Percentiles rank a stretch among this genome's conserved stretches.
Conservation (phyloP, 2,888 invertebrate genomes). For the Machimus atricapillus region DNA sequence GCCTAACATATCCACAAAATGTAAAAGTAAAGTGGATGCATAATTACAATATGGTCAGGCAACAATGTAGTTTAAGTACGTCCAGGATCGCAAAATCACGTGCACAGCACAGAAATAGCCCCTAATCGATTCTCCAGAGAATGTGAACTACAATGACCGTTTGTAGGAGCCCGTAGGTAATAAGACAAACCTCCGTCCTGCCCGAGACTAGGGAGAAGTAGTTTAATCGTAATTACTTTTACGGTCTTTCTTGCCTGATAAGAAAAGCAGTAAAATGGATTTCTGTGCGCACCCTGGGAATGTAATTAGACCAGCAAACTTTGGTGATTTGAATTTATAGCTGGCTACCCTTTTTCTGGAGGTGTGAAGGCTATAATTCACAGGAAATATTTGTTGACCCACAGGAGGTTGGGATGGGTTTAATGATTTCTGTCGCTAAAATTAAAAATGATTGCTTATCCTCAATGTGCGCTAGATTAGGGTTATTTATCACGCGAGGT, state of each 20-base stretch:
- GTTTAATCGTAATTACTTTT: slow-evolving; percentile 25
- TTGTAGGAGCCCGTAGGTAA: not conserved
- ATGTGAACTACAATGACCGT: not conserved
- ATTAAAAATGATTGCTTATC: slow-evolving; percentile 1
- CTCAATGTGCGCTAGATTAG: not conserved
- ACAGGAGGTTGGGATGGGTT: not conserved
- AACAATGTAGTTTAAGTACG: slow-evolving; percentile 13
- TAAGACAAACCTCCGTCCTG: not conserved
- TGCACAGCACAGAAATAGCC: slow-evolving; percentile 24
- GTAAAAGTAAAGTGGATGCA: slow-evolving; percentile 3
- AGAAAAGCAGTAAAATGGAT: slow-evolving; percentile 16
- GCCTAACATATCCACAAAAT: not conserved
- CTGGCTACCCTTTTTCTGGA: not conserved
- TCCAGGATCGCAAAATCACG: slow-evolving; percentile 29
- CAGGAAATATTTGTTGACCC: not conserved
- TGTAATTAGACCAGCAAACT: slow-evolving; percentile 19
- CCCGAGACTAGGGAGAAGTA: not conserved
- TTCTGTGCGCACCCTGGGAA: slow-evolving; percentile 17
- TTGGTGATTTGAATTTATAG: slow-evolving; percentile 26
- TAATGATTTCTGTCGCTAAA: not conserved
- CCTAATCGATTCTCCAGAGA: slow-evolving; percentile 1
- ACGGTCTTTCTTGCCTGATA: not conserved
- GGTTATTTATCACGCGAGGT: not conserved
- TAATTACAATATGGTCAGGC: slow-evolving; percentile 23
- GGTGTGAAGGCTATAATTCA: not conserved